phyloP scores from a whole-genome alignment of 2,113 vertebrate genomes.

The Perca fluviatilis region DNA sequence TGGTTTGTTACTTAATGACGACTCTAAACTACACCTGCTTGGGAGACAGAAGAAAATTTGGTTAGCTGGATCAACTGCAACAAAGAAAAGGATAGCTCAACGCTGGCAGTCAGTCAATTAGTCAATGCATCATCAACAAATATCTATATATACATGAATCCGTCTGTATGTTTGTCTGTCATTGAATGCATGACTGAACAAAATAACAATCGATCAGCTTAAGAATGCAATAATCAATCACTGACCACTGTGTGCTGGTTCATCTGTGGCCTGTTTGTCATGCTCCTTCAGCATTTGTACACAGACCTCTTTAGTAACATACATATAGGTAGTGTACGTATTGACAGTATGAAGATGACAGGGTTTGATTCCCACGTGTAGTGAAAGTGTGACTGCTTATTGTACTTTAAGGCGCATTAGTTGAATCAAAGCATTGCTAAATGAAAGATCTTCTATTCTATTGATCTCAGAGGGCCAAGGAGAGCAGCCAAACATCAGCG shows the following conservation, averaged over 20 bases:
- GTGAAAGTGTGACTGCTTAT: background rate
- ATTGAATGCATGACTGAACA: constrained; percentile 32
- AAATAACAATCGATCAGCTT: constrained; percentile 41
- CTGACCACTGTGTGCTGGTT: background rate
- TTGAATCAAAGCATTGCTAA: constrained; percentile 50
- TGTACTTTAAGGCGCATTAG: constrained; percentile 31
- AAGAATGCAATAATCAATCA: constrained; percentile 25
- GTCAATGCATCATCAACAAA: constrained; percentile 43
- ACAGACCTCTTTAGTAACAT: background rate
- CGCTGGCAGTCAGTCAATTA: constrained; percentile 36
- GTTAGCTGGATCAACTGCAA: no score
- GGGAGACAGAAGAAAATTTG: no score
- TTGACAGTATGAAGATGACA: background rate
- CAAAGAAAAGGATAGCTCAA: no score
- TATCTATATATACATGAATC: constrained; percentile 36
- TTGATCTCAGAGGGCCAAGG: constrained; percentile 56
- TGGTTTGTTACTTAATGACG: no score
- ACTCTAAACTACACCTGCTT: no score
- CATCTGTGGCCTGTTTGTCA: background rate
- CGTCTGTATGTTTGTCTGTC: background rate
- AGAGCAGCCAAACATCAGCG: constrained; percentile 69
- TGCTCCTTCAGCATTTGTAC: background rate
- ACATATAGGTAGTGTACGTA: background rate
- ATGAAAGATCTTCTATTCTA: constrained; percentile 54
- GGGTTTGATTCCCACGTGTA: constrained; percentile 7